Percentiles rank a stretch among this genome's conserved stretches.
Conservation (phyloP, 2,888 invertebrate species). For the Drosophila eohydei region DNA sequence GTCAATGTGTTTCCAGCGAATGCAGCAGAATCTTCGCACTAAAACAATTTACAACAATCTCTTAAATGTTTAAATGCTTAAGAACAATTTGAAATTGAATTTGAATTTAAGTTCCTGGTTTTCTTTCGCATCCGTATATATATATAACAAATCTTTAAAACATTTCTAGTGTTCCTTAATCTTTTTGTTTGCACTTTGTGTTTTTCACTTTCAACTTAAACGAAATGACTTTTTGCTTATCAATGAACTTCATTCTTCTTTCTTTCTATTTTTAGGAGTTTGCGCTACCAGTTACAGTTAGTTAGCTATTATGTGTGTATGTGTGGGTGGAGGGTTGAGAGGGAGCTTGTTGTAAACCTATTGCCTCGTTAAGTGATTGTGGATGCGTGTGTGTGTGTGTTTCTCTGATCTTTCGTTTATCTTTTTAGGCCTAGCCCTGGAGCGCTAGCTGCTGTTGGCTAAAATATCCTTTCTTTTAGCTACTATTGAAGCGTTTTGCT, state of each 20-base stretch:
- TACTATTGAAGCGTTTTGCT: conserved; percentile 71
- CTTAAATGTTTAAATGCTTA: conserved; percentile 72
- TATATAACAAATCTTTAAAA: conserved; percentile 52
- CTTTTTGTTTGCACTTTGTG: conserved; percentile 37
- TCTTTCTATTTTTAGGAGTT: conserved; percentile 42
- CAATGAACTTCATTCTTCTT: conserved; percentile 26
- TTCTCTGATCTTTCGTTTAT: conserved; percentile 31
- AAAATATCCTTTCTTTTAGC: conserved; percentile 47
- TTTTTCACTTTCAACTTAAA: conserved; percentile 58
- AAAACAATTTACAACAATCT: conserved; percentile 63
- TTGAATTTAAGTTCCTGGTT: conserved; percentile 20
- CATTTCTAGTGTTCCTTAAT: conserved; percentile 33
- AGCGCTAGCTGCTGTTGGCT: conserved; percentile 52
- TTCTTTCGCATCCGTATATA: conserved; percentile 23
- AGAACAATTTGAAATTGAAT: conserved; percentile 69
- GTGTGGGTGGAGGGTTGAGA: conserved; percentile 11
- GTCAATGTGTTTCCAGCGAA: conserved; percentile 53
- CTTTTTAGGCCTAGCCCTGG: conserved; percentile 23
- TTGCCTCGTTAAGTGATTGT: conserved; percentile 54
- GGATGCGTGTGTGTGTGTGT: conserved; percentile 14
- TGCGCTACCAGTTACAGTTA: conserved; percentile 46
- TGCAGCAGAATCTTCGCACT: conserved; percentile 49
- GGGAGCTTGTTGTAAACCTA: conserved; percentile 58
- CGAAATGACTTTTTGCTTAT: conserved; percentile 77
- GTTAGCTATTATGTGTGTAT: conserved; percentile 23